phyloP scores from a whole-genome alignment of 2,888 invertebrate species.

The Zelleria hepariella region DNA sequence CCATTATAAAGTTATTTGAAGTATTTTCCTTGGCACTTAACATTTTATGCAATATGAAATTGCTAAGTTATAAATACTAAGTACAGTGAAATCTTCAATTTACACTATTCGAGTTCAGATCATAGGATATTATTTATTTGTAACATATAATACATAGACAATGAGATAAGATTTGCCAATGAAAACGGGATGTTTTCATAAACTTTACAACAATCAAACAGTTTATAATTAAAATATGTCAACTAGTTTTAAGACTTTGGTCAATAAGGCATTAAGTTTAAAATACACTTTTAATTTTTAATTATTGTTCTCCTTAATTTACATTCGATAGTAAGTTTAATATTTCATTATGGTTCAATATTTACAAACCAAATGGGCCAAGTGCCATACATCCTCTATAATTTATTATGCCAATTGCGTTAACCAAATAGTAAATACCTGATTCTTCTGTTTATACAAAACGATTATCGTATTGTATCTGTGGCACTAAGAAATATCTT shows the following conservation, averaged over 20 bases:
- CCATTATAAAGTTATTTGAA: neutral
- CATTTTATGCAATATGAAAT: neutral
- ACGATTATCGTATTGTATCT: conserved; percentile 32
- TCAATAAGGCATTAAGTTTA: conserved; percentile 73
- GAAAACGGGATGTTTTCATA: conserved; percentile 51
- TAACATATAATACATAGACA: conserved; percentile 30
- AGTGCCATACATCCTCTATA: conserved; percentile 3
- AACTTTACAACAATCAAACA: conserved; percentile 68
- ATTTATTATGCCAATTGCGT: too few species aligned
- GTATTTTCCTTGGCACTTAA: neutral
- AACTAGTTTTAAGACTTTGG: conserved; percentile 73
- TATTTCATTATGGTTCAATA: conserved; percentile 25
- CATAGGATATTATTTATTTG: neutral
- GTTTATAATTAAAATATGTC: conserved; percentile 51
- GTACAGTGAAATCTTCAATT: conserved; percentile 3
- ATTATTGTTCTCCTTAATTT: conserved; percentile 69
- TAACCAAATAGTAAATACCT: neutral
- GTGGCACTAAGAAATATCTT: conserved; percentile 40
- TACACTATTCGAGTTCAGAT: conserved; percentile 4
- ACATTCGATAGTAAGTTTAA: conserved; percentile 56
- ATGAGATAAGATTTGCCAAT: conserved; percentile 50
- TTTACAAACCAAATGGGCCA: conserved; percentile 38
- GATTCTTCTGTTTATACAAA: conserved; percentile 39
- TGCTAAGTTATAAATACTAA: neutral
- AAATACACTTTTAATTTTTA: conserved; percentile 62